Evolutionary conservation across 37 sponge, comb jelly and placozoan genomes (phyloP).

Genomic region (Trichoplax adhaerens): DNA sequence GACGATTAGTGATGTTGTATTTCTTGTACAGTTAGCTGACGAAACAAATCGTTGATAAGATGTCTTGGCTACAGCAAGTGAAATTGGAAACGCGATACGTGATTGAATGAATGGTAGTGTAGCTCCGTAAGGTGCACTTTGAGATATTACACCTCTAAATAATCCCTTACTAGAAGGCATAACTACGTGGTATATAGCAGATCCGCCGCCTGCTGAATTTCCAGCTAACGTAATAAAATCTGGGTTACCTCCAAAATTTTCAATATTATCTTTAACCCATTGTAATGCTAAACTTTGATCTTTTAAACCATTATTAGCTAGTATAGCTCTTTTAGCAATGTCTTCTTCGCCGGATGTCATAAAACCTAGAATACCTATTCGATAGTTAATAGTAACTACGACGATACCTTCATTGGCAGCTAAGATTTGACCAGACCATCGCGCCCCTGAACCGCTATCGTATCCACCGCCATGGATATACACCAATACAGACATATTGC

Average conservation of each 20-base stretch:
- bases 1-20: no score
- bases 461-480: constrained; percentile 20
- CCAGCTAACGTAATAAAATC: constrained; percentile 3
- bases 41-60: no score
- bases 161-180: no score
- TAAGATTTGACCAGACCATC: constrained; percentile 9
- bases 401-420: constrained; percentile 4
- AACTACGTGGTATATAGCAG: no score
- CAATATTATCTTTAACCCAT: constrained; percentile 15
- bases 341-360: not conserved
- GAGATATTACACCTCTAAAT: no score
- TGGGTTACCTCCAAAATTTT: constrained; percentile 4
- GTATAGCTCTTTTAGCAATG: not conserved
- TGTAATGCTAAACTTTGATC: constrained; percentile 5
- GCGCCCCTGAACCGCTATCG: constrained; percentile 15
- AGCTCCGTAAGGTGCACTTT: no score
- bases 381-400: constrained; percentile 13
- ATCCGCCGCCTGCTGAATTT: no score
- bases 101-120: no score
- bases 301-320: constrained; percentile 10
- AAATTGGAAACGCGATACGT: no score
- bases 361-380: constrained; percentile 9
- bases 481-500: constrained; percentile 2
- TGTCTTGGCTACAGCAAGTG: no score
- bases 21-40: no score